Conservation (phyloP, 2,888 invertebrate genomes). For the Brassicogethes aeneus region DNA sequence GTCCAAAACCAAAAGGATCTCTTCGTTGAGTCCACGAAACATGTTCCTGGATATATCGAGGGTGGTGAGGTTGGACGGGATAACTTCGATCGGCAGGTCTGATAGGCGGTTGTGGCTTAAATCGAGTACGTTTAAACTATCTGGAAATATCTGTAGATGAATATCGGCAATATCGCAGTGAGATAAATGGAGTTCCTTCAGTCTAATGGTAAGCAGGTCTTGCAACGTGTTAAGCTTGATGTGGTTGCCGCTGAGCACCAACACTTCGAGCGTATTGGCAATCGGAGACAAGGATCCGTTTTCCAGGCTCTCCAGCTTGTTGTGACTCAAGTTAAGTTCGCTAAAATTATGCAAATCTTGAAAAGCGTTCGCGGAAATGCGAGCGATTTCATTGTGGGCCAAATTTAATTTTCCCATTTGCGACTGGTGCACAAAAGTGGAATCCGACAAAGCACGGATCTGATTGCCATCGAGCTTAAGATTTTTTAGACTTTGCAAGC, state of each 20-base stretch:
- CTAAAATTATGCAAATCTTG: constrained; percentile 57
- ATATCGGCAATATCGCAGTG: constrained; percentile 51
- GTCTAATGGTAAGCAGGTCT: constrained; percentile 43
- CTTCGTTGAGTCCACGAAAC: constrained; percentile 52
- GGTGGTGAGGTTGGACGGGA: constrained; percentile 48
- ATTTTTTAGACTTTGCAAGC: constrained; percentile 53
- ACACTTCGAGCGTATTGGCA: constrained; percentile 49
- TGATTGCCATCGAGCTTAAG: constrained; percentile 67
- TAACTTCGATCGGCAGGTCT: constrained; percentile 43
- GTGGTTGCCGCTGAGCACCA: constrained; percentile 65
- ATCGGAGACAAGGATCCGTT: constrained; percentile 33
- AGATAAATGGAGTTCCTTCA: constrained; percentile 50
- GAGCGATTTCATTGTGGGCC: constrained; percentile 60
- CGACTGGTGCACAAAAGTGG: constrained; percentile 51
- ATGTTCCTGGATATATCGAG: constrained; percentile 67
- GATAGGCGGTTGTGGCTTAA: constrained; percentile 62
- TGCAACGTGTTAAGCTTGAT: constrained; percentile 47
- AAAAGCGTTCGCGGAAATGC: constrained; percentile 63
- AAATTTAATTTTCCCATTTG: constrained; percentile 49
- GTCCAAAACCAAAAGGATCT: constrained; percentile 37
- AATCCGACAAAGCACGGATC: constrained; percentile 57
- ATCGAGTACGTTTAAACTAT: constrained; percentile 51
- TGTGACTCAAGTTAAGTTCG: constrained; percentile 65
- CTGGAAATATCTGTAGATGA: constrained; percentile 47
- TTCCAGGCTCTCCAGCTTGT: constrained; percentile 41